Percentiles rank a stretch among this genome's conserved stretches.
Conservation (phyloP, 2,888 invertebrate genomes). For the Diplolepis rosae region DNA sequence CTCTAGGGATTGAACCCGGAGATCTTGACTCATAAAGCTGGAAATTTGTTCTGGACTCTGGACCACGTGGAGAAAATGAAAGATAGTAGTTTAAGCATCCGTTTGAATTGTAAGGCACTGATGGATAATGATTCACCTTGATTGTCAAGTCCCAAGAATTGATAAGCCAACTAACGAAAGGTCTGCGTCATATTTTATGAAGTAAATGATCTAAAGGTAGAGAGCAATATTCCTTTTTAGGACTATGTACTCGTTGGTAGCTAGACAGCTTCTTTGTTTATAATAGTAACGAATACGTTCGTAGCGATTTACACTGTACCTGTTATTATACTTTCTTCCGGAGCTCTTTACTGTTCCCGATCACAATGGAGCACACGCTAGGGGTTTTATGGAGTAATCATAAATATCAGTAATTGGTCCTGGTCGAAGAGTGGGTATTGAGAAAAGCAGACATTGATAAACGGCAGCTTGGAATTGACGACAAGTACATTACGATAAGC, state of each 20-base stretch:
- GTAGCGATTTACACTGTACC: slow-evolving; percentile 30
- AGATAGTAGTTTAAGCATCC: neutral
- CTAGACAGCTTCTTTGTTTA: slow-evolving; percentile 23
- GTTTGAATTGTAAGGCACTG: too few relatives aligned
- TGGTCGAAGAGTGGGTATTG: slow-evolving; percentile 11
- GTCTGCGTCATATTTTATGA: slow-evolving; percentile 10
- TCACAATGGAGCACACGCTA: slow-evolving; percentile 39
- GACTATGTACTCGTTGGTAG: slow-evolving; percentile 17
- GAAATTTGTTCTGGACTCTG: too few relatives aligned
- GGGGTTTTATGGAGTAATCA: slow-evolving; percentile 40
- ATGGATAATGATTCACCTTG: neutral
- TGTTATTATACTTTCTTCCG: slow-evolving; percentile 40
- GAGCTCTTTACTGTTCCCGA: slow-evolving; percentile 35
- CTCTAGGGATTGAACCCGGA: too few relatives aligned
- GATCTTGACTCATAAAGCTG: too few relatives aligned
- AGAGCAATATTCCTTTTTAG: slow-evolving; percentile 24
- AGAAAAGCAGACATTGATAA: slow-evolving; percentile 35
- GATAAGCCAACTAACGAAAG: slow-evolving; percentile 20
- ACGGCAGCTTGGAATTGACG: slow-evolving; percentile 32
- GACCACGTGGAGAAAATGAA: too few relatives aligned
- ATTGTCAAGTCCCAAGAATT: slow-evolving; percentile 16
- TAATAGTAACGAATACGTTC: slow-evolving; percentile 26
- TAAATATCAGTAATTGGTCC: slow-evolving; percentile 42
- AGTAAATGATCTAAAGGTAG: slow-evolving; percentile 10
- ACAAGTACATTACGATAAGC: slow-evolving; percentile 26